Evolutionary conservation across 2,888 invertebrate species (phyloP).

Genomic region (Tachina lurida): DNA sequence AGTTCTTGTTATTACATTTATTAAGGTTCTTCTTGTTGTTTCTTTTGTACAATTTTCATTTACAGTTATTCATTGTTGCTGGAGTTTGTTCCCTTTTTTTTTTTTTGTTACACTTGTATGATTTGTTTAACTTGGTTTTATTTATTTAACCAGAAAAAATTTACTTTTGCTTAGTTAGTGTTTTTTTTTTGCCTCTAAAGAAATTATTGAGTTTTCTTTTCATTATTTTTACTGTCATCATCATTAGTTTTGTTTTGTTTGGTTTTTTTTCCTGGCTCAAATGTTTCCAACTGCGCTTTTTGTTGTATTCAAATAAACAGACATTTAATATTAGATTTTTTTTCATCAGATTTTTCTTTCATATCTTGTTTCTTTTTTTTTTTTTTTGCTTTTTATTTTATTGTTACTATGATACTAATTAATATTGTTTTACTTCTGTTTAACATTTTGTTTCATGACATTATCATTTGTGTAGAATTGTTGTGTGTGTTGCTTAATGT

Average conservation of each 20-base stretch:
- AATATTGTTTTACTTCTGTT: conserved; percentile 52
- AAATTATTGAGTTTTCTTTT: conserved; percentile 18
- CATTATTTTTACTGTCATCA: background rate
- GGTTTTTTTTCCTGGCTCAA: background rate
- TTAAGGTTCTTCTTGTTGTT: background rate
- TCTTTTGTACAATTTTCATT: conserved; percentile 51
- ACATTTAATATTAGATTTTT: conserved; percentile 26
- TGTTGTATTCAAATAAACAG: conserved; percentile 10
- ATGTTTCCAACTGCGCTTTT: background rate
- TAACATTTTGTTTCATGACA: conserved; percentile 34
- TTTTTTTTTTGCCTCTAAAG: background rate
- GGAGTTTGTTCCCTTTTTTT: background rate
- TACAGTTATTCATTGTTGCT: conserved; percentile 22
- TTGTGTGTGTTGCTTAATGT: no score
- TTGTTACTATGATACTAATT: conserved; percentile 61
- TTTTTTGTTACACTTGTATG: conserved; percentile 4
- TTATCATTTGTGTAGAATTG: background rate
- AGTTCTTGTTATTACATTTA: background rate
- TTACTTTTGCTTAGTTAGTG: background rate
- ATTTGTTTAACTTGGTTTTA: conserved; percentile 34
- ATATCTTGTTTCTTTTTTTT: no score
- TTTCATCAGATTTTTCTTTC: background rate
- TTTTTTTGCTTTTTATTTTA: background rate
- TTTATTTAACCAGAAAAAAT: conserved; percentile 26
- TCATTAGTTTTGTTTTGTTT: background rate